phyloP scores from a whole-genome alignment of 2,888 invertebrate species.

The Merodon equestris region DNA sequence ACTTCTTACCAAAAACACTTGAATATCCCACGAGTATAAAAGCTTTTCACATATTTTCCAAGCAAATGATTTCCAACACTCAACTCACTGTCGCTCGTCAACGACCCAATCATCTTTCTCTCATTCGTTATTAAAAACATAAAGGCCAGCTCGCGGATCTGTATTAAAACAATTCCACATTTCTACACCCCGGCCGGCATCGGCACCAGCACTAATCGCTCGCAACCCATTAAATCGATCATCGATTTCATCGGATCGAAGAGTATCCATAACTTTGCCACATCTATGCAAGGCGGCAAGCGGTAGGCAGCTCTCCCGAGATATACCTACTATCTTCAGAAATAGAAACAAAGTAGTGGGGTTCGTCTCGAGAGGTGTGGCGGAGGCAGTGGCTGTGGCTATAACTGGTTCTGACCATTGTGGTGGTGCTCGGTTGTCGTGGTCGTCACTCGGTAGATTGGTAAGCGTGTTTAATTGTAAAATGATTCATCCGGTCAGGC shows the following conservation, averaged over 20 bases:
- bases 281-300: no score
- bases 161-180: no score
- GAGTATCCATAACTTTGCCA: constrained; percentile 27
- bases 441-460: constrained; percentile 32
- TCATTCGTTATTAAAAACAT: no score
- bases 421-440: constrained; percentile 5
- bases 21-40: no score
- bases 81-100: no score
- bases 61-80: no score
- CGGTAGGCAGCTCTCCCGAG: no score
- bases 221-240: constrained; percentile 46
- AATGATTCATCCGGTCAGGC: constrained; percentile 53
- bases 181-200: no score
- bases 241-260: constrained; percentile 35
- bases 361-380: constrained; percentile 22
- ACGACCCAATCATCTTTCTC: no score
- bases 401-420: constrained; percentile 37
- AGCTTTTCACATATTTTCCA: no score
- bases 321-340: constrained; percentile 14
- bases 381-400: constrained; percentile 2
- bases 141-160: no score
- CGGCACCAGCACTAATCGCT: constrained; percentile 38
- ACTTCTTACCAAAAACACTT: no score
- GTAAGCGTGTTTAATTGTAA: constrained; percentile 22
- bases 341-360: constrained; percentile 19